phyloP scores from a whole-genome alignment of 2,888 invertebrate species.

The Metellina segmentata region DNA sequence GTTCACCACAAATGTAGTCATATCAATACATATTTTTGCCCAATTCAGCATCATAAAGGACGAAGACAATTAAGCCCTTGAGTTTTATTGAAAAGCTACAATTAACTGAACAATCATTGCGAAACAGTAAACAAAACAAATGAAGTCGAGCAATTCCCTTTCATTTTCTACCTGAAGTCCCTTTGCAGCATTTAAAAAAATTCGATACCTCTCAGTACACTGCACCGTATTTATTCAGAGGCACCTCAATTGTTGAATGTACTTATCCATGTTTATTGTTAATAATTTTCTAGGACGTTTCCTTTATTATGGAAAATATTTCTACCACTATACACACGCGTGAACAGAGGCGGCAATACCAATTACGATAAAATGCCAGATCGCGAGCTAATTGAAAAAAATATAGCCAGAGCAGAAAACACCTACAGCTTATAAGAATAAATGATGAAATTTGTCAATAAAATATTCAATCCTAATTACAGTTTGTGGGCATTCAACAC shows the following conservation, averaged over 20 bases:
- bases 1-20: no score
- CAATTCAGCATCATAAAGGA: no score
- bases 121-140: background rate
- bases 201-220: background rate
- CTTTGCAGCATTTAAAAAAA: background rate
- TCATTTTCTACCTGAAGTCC: background rate
- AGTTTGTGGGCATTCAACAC: constrained; percentile 14
- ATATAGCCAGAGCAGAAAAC: background rate
- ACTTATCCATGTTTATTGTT: background rate
- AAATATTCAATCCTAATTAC: constrained; percentile 71
- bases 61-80: no score
- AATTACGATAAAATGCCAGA: constrained; percentile 44
- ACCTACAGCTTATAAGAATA: constrained; percentile 51
- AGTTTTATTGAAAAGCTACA: constrained; percentile 8
- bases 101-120: background rate
- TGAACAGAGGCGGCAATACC: background rate
- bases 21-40: no score
- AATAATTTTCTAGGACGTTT: background rate
- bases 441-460: constrained; percentile 67
- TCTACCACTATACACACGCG: no score
- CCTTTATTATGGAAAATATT: no score
- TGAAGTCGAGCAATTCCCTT: background rate
- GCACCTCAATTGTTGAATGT: background rate
- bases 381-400: background rate
- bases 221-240: background rate